Evolutionary conservation across 2,888 invertebrate genomes (phyloP), one percentile per base, ranked within the genome.

Genomic region (Heliconius erato): DNA sequence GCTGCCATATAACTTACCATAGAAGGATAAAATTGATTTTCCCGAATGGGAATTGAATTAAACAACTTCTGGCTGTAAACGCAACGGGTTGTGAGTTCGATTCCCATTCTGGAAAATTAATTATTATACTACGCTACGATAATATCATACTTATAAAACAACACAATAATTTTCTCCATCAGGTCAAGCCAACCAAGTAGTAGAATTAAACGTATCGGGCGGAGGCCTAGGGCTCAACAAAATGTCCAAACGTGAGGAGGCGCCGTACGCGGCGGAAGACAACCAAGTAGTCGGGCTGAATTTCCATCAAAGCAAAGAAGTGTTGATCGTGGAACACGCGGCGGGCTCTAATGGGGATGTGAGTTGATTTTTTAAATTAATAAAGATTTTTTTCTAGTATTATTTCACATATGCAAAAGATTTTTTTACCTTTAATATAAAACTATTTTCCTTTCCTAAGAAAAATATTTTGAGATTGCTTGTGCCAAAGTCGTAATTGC

Each of bases 281-380:
- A 98, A 98, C 79, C 98, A 98, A 82, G 98, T 98, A 9, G 97
- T 98, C 40, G 98, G 98, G 0, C 96, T 98, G 68, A 98, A 98
- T 95, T 98, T 98, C 96, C 98, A 98, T 91, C 98, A 98, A 95
- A 98, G 98, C 95, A 98, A 98, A 96, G 98, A 98, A 94, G 97
- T 98, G 88, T 96, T 98, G 78, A 98, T 98, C 82, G 97, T 97
- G 80, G 98, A 98, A 86, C 96, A 97, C 82, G 98, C 98, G 81
- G 97, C 98, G 3, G 91, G 91, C 1, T 89, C 93, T 19, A 95
- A 95, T 85, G 96, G 95, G 49, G 95, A 95, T 85, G 95, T 95
- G 78, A 92, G 92, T 91, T 74, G 71, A 69, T 49, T 23, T 16
- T 28, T 40, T 59, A 16, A 59, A 19, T 12, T 0, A 19, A 49